Evolutionary conservation across 2,888 invertebrate genomes (phyloP), one percentile per base, ranked within the genome.

Genomic region (Erannis defoliaria): DNA sequence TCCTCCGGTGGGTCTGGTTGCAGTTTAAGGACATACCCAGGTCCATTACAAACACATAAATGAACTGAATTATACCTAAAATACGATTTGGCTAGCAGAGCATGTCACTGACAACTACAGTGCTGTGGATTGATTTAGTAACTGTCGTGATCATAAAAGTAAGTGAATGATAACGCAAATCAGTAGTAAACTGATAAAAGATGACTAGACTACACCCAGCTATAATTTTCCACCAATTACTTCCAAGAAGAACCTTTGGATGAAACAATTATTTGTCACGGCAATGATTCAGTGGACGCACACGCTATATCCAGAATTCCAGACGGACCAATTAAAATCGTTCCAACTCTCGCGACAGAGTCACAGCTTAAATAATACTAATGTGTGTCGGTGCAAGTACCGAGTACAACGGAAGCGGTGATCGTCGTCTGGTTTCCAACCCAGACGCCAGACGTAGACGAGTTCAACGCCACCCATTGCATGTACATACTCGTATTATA

Each of bases 401-500:
- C 26, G 8, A 21, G 14, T 40, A 19, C 46, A 23, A 48, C 62
- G 62, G 56, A 62, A 56, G 42, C 53, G 56, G 33, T 31, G 43
- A 5, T 18, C n/a, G n/a, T n/a, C n/a, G n/a, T n/a, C 50, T 49
- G 60, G 38, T n/a, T n/a, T n/a, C n/a, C n/a, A 59, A 31, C 48
- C 26, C 61, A 55, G 57, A 50, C 46, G 19, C 33, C 53, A 55
- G 59, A 59, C 59, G 61, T 42, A 55, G 59, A 59, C 59, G 61
- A 21, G 62, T 53, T 62, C 62, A 62, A 53, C 26, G 60, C 14
- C 23, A 29, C 38, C 33, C n/a, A n/a, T n/a, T n/a, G 4, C 16
- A 29, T 14, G 26, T 59, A 40, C n/a, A 40, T 19, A 21, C 37
- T 55, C 54, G 54, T 54, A 54, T 35, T 40, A 26, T 48, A 38